Conservation (phyloP, 1,140 invertebrate species). For the Drosophila sulfurigaster region DNA sequence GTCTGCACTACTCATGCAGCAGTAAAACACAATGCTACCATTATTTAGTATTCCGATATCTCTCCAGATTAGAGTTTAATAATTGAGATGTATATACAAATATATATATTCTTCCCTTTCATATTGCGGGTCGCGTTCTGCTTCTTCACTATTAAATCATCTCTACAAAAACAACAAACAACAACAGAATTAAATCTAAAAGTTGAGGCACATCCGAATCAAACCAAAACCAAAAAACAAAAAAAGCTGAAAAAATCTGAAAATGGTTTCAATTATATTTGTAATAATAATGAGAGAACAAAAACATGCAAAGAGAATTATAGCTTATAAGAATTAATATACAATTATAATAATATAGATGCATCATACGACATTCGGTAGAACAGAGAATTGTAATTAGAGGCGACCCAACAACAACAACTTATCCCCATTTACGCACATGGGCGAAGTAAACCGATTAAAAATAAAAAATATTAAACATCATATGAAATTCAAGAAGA, state of each 20-base stretch:
- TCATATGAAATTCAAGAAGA: constrained; percentile 33
- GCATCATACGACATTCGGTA: constrained; percentile 81
- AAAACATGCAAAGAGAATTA: constrained; percentile 84
- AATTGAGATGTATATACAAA: constrained; percentile 52
- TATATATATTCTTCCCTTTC: constrained; percentile 74
- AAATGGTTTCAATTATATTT: constrained; percentile 67
- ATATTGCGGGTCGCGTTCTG: constrained; percentile 64
- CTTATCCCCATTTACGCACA: constrained; percentile 21
- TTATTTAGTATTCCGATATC: constrained; percentile 33
- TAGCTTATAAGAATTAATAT: constrained; percentile 84
- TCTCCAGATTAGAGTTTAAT: constrained; percentile 33
- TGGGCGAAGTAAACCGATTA: constrained; percentile 29
- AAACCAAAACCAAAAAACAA: constrained; percentile 54
- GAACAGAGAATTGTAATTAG: constrained; percentile 77
- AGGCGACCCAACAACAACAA: constrained; percentile 32
- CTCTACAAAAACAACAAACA: constrained; percentile 25
- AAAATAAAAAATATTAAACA: constrained; percentile 21
- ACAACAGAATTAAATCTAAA: constrained; percentile 70
- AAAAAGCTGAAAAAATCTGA: constrained; percentile 43
- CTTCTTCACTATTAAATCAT: constrained; percentile 52
- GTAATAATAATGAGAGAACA: constrained; percentile 73
- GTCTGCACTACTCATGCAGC: constrained; percentile 37
- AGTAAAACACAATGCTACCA: constrained; percentile 57
- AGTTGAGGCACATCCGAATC: constrained; percentile 34
- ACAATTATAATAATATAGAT: constrained; percentile 81